Evolutionary conservation across 2,888 invertebrate genomes (phyloP), one percentile per base, ranked within the genome.

Genomic region (Trichopria drosophilae): DNA sequence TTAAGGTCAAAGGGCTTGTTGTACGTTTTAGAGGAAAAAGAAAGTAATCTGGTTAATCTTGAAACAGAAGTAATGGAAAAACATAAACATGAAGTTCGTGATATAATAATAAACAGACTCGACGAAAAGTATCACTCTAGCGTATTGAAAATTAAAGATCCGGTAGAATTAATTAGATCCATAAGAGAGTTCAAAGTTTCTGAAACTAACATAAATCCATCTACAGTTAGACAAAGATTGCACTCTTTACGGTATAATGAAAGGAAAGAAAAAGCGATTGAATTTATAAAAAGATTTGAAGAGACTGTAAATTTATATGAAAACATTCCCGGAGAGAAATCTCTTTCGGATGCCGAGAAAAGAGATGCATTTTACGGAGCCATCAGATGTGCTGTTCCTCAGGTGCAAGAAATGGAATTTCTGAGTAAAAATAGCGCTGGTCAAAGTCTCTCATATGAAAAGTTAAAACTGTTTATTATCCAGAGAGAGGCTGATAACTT

Each of bases 351-450:
- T 24, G 41, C 36, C 12, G 55, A 49, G 28, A 55, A 55, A 23
- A 41, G 49, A 36, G 52, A 55, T 44, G 45, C 48, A 9, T 55
- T 55, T 32, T 36, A 20, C 26, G 45, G 40, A 31, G 55, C 51
- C 9, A 29, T 55, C 7, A 34, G 32, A 18, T 22, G 12, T 9
- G 20, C 49, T 3, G 41, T 50, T 3, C 53, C 49, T 12, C n/a
- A 44, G 10, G 49, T 53, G 6, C 49, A 53, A 7, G 36, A 46
- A 6, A 28, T 40, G 22, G 49, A 49, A 4, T 53, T 45, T 18
- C 15, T 53, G 36, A 23, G 49, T 1, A 16, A 37, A 39, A 47
- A 29, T 23, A 23, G 23, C 6, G 40, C 20, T 13, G 53, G 44
- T 13, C 22, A 12, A 28, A 28, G 53, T 28, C 37, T 40, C 7